A percentile compares a stretch with the other conserved stretches of the same genome.
Evolutionary conservation across 2,113 vertebrate genomes (phyloP).

Genomic region (Coracopsis vasa): DNA sequence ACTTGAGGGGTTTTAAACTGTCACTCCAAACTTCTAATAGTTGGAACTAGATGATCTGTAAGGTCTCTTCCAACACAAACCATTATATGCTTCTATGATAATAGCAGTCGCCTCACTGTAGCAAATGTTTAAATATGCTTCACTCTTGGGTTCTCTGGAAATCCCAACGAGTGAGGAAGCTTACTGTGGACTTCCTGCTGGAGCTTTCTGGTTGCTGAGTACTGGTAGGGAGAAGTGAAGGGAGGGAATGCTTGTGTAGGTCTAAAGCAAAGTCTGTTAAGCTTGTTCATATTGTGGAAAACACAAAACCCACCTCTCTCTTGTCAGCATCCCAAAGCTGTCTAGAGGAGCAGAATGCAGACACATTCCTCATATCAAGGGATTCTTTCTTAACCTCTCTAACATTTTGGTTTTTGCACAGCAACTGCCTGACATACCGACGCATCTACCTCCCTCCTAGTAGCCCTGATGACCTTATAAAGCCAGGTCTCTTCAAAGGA

Average conservation of each 20-base stretch:
- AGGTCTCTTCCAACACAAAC: neutral
- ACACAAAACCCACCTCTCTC: neutral
- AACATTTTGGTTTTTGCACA: conserved; percentile 35
- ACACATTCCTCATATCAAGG: neutral
- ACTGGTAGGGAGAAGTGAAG: neutral
- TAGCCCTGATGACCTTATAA: conserved; percentile 84
- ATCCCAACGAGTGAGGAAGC: neutral
- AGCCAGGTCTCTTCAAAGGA: conserved; percentile 95
- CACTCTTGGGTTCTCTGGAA: neutral
- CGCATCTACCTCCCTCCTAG: conserved; percentile 94
- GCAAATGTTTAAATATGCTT: neutral
- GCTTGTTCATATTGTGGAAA: neutral
- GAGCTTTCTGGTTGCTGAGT: neutral
- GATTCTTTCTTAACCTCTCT: neutral
- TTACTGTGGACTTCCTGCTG: neutral
- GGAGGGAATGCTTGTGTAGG: too few relatives aligned
- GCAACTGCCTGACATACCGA: conserved; percentile 97
- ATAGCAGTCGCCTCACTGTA: neutral
- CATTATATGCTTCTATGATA: neutral
- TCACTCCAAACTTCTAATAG: neutral
- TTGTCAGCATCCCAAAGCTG: neutral
- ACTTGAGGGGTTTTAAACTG: neutral
- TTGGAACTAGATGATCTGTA: neutral
- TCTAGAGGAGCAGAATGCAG: neutral
- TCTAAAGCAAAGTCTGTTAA: neutral